phyloP scores from a whole-genome alignment of 2,113 vertebrate genomes.

The Cephalopterus ornatus region DNA sequence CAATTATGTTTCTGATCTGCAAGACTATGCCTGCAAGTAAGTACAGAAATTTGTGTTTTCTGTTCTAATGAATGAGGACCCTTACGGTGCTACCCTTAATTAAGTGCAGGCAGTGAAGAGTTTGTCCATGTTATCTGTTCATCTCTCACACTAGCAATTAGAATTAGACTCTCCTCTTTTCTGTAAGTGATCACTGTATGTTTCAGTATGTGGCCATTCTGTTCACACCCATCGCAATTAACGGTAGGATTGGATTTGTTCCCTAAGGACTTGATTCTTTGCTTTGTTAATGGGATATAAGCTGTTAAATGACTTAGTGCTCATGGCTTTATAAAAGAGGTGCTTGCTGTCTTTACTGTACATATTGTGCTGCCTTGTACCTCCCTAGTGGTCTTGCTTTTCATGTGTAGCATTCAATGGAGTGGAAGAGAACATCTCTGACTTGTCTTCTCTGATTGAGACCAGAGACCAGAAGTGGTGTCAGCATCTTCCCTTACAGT shows the following conservation, averaged over 20 bases:
- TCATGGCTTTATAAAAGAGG: neutral
- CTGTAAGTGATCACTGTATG: neutral
- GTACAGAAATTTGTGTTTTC: neutral
- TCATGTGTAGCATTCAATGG: neutral
- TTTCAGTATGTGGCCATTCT: neutral
- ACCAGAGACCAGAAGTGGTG: neutral
- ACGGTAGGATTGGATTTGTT: neutral
- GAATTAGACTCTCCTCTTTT: neutral
- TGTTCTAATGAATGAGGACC: neutral
- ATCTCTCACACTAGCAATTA: neutral
- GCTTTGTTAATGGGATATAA: neutral
- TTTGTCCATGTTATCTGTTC: neutral
- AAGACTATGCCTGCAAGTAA: slow-evolving; percentile 91
- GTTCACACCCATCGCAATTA: neutral
- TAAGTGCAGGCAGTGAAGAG: neutral
- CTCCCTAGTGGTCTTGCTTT: neutral
- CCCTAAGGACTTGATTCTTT: neutral
- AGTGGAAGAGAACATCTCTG: neutral
- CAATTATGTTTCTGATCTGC: slow-evolving; percentile 82
- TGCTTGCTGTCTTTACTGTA: neutral
- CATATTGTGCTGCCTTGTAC: accelerated
- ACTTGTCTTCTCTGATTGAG: neutral
- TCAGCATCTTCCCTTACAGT: neutral
- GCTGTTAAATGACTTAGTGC: neutral
- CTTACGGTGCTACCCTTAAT: neutral